phyloP scores from a whole-genome alignment of 2,888 invertebrate genomes.

The Pammene aurita region DNA sequence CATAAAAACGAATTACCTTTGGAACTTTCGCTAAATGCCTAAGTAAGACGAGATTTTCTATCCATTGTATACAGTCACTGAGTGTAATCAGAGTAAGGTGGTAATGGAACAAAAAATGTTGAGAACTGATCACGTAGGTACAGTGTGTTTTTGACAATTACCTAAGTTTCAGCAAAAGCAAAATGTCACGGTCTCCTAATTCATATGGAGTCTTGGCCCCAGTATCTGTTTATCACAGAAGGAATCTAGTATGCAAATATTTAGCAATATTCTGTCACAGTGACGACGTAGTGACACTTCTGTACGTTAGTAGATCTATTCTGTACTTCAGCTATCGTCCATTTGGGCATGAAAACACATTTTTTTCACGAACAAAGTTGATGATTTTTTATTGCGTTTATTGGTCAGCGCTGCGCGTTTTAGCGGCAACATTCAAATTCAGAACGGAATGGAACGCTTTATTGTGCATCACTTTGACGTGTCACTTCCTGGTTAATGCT shows the following conservation, averaged over 20 bases:
- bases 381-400: conserved; percentile 35
- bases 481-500: conserved; percentile 54
- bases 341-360: not conserved
- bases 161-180: too few relatives aligned
- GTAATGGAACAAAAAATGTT: not conserved
- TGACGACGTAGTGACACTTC: not conserved
- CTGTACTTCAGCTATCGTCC: not conserved
- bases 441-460: conserved; percentile 53
- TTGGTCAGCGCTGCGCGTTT: conserved; percentile 45
- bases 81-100: not conserved
- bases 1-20: conserved; percentile 39
- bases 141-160: too few relatives aligned
- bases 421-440: conserved; percentile 51
- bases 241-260: too few relatives aligned
- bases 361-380: conserved; percentile 21
- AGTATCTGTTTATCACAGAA: too few relatives aligned
- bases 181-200: too few relatives aligned
- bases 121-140: too few relatives aligned
- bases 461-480: conserved; percentile 65
- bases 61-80: not conserved
- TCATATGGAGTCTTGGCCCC: too few relatives aligned
- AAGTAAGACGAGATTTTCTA: conserved; percentile 9
- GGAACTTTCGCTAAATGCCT: conserved; percentile 22
- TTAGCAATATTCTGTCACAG: not conserved
- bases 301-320: not conserved